These are phyloP conservation scores for Mactra quadrangularis DNA, from an alignment of 1,140 invertebrate species.

Conservation along the genomic window DNA sequence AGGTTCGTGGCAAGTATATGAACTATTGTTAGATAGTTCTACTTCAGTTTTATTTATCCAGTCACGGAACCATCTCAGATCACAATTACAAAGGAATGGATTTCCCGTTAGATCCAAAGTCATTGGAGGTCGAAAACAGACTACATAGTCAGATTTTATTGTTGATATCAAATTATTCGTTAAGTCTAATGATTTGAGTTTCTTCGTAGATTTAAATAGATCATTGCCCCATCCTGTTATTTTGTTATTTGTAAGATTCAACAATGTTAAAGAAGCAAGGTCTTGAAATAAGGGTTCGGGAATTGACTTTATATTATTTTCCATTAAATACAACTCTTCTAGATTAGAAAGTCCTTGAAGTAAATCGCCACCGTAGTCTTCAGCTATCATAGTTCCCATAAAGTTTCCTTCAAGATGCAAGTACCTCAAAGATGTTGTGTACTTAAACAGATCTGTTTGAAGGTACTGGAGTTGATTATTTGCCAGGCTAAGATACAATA, in stretches of 20 bases:
- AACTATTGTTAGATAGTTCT: conserved; percentile 35
- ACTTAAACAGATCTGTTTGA: conserved; percentile 61
- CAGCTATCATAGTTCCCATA: conserved; percentile 61
- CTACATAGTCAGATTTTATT: conserved; percentile 65
- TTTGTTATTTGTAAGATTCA: conserved; percentile 67
- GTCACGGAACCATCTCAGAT: conserved; percentile 74
- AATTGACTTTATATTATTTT: conserved; percentile 65
- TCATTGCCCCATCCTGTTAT: conserved; percentile 67
- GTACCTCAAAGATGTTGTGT: conserved; percentile 59
- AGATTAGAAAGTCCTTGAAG: conserved; percentile 66
- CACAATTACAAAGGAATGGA: conserved; percentile 75
- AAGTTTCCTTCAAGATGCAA: conserved; percentile 70
- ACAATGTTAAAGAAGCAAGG: conserved; percentile 50
- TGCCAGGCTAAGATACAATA: conserved; percentile 69
- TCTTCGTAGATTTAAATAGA: conserved; percentile 60
- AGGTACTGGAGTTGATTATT: conserved; percentile 65
- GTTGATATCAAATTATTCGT: conserved; percentile 71
- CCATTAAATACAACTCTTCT: conserved; percentile 61
- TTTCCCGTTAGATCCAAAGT: conserved; percentile 69
- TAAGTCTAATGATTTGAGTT: conserved; percentile 62
- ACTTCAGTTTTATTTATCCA: conserved; percentile 72
- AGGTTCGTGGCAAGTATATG: conserved; percentile 70
- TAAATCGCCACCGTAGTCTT: conserved; percentile 59
- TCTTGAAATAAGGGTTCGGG: conserved; percentile 64
- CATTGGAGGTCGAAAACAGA: conserved; percentile 61